Base-by-base conservation (phyloP, 2,888 invertebrate species). In the Andrena flavipes region DNA sequence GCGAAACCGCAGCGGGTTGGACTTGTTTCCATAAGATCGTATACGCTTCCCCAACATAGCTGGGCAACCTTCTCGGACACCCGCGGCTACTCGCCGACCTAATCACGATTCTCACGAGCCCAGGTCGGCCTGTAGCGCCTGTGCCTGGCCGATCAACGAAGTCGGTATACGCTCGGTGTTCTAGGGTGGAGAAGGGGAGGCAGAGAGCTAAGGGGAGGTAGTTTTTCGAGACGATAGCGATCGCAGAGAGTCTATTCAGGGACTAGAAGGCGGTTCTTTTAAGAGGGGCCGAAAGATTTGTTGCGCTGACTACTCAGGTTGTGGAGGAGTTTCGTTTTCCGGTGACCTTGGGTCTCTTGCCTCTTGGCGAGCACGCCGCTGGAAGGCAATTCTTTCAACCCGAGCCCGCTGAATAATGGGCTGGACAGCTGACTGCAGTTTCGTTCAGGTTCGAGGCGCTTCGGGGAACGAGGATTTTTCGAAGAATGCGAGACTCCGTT, bases 21-120 rank as follows among this genome's bases (percentile, higher is more conserved):
- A 84, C 88, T 90, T 87, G 88, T 90, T 89, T 88, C 84, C 84
- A 68, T 76, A 79, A 86, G 83, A 84, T 72, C 83, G 76, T 84
- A 81, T 68, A 69, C 78, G 70, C 49, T 64, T 67, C 33, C 69
- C 77, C 76, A 64, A 74, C 71, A 68, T 62, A 56, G 62, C 29
- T 20, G 48, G 74, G 69, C 72, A 63, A 35, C 56, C 76, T 74
- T 77, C 83, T 65, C 72, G 76, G 64, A 76, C 80, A 75, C 73
- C 80, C 82, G 78, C 75, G 80, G 84, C 82, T 82, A 84, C 87
- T 82, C 48, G 42, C 80, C 54, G 60, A 56, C 51, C 74, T 80
- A 82, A 76, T 77, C 80, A 70, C 80, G 76, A 83, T 83, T 76
- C 76, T 77, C 83, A 75, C 65, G 72, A 71, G 51, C 67, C 56